These are phyloP conservation scores for Eilema griseolum DNA, from an alignment of 2,888 invertebrate genomes.

Conservation along the genomic window DNA sequence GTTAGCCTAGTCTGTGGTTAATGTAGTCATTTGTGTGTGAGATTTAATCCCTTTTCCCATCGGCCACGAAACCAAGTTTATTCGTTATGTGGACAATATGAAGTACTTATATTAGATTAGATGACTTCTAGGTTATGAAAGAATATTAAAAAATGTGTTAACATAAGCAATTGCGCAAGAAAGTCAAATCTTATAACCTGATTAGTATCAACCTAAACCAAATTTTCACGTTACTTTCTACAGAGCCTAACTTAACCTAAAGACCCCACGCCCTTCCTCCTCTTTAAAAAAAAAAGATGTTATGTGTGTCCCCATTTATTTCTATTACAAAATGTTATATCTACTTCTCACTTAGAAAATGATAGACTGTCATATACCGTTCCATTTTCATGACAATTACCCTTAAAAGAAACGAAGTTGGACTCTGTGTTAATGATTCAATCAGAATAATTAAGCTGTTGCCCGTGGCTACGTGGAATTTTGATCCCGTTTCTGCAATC, in stretches of 20 bases:
- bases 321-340: no score
- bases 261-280: no score
- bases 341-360: no score
- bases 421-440: no score
- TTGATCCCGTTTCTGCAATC: no score
- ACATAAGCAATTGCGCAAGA: not conserved
- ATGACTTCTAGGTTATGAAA: not conserved
- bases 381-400: not conserved
- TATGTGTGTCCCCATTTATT: no score
- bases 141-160: not conserved
- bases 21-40: constrained; percentile 38
- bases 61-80: constrained; percentile 19
- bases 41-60: constrained; percentile 44
- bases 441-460: no score
- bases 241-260: no score
- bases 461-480: no score
- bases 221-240: no score
- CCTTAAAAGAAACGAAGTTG: not conserved
- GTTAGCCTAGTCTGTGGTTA: constrained; percentile 40
- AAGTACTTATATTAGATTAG: not conserved
- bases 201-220: no score
- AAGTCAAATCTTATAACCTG: not conserved
- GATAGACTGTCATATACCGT: not conserved
- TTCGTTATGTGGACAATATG: constrained; percentile 4
- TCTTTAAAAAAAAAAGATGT: no score